Conservation (phyloP, 2,113 vertebrate species). For the Chloroceryle aenea region DNA sequence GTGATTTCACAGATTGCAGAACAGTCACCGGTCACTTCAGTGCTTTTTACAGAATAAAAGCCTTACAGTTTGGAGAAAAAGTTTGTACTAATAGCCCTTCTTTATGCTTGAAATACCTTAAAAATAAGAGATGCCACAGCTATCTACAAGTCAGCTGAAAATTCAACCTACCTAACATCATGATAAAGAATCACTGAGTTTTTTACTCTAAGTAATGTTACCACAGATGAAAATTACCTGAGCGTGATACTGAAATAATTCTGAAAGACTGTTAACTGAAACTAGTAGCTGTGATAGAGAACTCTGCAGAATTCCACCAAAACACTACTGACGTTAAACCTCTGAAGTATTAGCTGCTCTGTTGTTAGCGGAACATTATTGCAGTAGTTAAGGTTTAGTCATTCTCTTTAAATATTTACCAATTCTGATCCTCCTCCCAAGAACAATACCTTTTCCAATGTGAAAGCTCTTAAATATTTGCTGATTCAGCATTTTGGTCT, state of each 20-base stretch:
- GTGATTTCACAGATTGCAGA: not conserved
- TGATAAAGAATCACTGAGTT: not conserved
- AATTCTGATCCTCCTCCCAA: not conserved
- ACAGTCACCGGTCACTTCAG: not conserved
- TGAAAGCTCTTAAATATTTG: not conserved
- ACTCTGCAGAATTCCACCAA: not conserved
- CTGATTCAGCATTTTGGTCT: not conserved
- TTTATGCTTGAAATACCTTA: not conserved
- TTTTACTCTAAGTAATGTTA: not conserved
- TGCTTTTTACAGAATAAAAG: not conserved
- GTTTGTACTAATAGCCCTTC: not conserved
- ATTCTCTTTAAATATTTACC: not conserved
- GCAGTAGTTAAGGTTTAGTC: not conserved
- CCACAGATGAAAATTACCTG: not conserved
- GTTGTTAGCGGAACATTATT: not conserved
- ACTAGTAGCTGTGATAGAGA: not conserved
- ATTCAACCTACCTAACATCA: not conserved
- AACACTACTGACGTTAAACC: not conserved
- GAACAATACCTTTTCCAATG: not conserved
- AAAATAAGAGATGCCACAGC: not conserved
- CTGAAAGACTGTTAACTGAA: not conserved
- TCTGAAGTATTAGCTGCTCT: not conserved
- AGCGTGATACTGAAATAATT: not conserved
- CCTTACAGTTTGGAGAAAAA: not conserved
- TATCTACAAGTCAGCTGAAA: not conserved